Percentiles rank a stretch among this genome's conserved stretches.
phyloP scores from a whole-genome alignment of 2,888 invertebrate genomes.

The Acholoe squamosa region DNA sequence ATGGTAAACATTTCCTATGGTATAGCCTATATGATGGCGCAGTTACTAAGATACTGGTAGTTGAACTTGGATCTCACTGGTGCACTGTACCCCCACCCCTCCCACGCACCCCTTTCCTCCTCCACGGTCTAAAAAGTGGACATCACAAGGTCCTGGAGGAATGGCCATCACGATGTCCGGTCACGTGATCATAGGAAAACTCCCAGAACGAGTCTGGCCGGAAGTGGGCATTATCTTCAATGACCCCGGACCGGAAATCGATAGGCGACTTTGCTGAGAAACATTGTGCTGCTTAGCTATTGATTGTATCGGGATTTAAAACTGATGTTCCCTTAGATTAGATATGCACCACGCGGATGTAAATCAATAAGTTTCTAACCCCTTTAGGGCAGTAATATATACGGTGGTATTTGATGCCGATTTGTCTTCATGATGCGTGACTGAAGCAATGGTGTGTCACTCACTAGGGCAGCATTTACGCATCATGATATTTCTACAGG shows the following conservation, averaged over 20 bases:
- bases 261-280: neutral
- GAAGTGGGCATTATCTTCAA: neutral
- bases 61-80: no score
- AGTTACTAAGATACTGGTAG: no score
- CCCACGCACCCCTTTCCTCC: no score
- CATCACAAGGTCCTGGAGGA: neutral
- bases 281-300: neutral
- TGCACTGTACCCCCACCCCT: no score
- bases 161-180: neutral
- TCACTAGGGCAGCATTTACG: no score
- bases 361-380: neutral
- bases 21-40: no score
- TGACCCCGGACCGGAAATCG: neutral
- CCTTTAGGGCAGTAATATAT: no score
- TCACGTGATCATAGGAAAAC: slow-evolving; percentile 4
- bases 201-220: slow-evolving; percentile 2
- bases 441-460: no score
- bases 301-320: neutral
- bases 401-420: no score
- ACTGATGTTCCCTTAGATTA: slow-evolving; percentile 1
- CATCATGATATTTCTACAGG: no score
- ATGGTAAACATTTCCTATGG: no score
- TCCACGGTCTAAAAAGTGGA: neutral
- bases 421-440: no score
- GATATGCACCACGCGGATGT: neutral